Conservation (phyloP, 2,888 invertebrate genomes). For the Rotaria socialis region DNA sequence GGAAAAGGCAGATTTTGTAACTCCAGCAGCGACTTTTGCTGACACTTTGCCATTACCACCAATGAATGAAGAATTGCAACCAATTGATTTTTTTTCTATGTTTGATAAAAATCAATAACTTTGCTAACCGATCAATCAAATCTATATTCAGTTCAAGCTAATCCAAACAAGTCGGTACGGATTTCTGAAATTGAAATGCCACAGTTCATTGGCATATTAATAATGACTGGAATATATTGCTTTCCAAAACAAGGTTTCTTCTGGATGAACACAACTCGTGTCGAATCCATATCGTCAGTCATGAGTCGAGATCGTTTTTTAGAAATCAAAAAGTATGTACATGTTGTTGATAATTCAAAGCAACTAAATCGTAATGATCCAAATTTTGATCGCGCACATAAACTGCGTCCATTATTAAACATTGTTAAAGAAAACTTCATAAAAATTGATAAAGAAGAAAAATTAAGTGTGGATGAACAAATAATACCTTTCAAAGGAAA, state of each 20-base stretch:
- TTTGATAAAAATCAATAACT: background rate
- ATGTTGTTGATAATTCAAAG: constrained; percentile 10
- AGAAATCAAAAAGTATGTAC: too few species aligned
- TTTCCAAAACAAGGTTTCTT: too few species aligned
- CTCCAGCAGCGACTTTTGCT: background rate
- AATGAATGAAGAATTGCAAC: background rate
- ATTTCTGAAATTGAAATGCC: background rate
- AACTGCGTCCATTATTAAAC: constrained; percentile 48
- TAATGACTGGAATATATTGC: background rate
- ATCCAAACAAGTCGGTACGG: background rate
- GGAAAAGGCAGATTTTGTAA: background rate
- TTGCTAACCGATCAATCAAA: background rate
- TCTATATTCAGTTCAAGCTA: background rate
- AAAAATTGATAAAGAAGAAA: constrained; percentile 37
- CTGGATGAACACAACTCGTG: too few species aligned
- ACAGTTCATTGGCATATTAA: background rate
- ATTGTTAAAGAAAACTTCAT: constrained; percentile 43
- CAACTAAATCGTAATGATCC: constrained; percentile 39
- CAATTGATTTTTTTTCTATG: constrained; percentile 5
- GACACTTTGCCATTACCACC: background rate
- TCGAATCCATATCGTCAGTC: too few species aligned
- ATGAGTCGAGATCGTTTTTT: too few species aligned
- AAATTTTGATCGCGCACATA: constrained; percentile 47
- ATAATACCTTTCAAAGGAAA: constrained; percentile 48
- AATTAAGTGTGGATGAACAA: background rate